A percentile compares a stretch with the other conserved stretches of the same genome.
Conservation (phyloP, 2,797 vertebrate genomes). For the Fratercula arctica region DNA sequence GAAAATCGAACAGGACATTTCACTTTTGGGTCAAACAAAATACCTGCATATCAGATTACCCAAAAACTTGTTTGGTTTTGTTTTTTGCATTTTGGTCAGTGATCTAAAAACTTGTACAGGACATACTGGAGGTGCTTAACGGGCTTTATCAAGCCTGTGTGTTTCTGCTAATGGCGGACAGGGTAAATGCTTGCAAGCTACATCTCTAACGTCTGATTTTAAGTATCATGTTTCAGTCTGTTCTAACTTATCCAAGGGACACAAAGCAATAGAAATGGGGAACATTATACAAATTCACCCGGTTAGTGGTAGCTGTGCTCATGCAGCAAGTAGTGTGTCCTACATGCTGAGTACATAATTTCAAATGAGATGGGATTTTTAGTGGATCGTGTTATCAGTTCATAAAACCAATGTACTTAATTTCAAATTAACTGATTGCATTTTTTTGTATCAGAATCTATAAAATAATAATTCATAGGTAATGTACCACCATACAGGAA, state of each 20-base stretch:
- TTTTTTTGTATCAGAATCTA: not conserved
- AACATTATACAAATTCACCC: not conserved
- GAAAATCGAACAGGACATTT: not conserved
- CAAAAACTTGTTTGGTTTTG: not conserved
- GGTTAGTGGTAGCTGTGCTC: not conserved
- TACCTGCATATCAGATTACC: not conserved
- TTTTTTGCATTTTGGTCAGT: not conserved
- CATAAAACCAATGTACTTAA: not conserved
- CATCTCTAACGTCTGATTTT: not conserved
- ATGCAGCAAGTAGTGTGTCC: not conserved
- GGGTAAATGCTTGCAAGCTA: not conserved
- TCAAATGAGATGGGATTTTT: not conserved
- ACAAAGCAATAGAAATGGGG: not conserved
- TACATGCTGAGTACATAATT: not conserved
- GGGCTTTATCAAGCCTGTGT: not conserved
- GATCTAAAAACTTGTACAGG: not conserved
- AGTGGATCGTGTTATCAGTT: not conserved
- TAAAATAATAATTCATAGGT: not conserved
- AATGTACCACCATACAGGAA: not conserved
- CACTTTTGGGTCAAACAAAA: not conserved
- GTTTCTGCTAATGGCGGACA: not conserved
- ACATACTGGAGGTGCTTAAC: not conserved
- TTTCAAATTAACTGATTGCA: not conserved
- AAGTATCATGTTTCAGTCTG: not conserved
- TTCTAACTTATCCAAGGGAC: not conserved